These are phyloP conservation scores for Athalia circularis DNA, from an alignment of 2,888 invertebrate species.

Conservation along the genomic window DNA sequence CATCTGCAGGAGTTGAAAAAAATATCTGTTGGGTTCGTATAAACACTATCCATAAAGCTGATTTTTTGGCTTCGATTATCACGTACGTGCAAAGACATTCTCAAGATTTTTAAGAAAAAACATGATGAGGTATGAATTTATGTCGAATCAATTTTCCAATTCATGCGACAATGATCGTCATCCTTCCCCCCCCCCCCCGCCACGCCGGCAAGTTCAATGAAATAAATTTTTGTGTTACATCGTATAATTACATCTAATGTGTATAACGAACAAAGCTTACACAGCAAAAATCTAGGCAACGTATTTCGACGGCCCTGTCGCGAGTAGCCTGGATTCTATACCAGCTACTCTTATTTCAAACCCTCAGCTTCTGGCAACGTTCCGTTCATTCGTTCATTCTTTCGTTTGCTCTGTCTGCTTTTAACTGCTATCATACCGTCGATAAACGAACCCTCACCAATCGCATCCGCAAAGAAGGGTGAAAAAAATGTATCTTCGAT, in stretches of 20 bases:
- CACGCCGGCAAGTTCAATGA: too few species aligned
- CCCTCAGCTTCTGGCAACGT: slow-evolving; percentile 28
- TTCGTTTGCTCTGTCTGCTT: not conserved
- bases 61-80: too few species aligned
- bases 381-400: not conserved
- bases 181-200: too few species aligned
- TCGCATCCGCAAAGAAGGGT: slow-evolving; percentile 24
- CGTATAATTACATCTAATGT: too few species aligned
- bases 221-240: too few species aligned
- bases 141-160: not conserved
- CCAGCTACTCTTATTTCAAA: slow-evolving; percentile 18
- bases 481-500: not conserved
- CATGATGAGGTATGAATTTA: too few species aligned
- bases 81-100: not conserved
- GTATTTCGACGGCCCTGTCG: slow-evolving; percentile 28
- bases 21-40: too few species aligned
- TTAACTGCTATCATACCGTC: not conserved
- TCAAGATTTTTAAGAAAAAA: too few species aligned
- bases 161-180: not conserved
- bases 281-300: not conserved
- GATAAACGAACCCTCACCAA: slow-evolving; percentile 16
- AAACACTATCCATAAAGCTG: too few species aligned
- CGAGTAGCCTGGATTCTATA: slow-evolving; percentile 20
- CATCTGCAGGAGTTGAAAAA: too few species aligned
- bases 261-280: too few species aligned